Base-by-base conservation (phyloP, 2,113 vertebrate genomes). In the Ophiodon elongatus region DNA sequence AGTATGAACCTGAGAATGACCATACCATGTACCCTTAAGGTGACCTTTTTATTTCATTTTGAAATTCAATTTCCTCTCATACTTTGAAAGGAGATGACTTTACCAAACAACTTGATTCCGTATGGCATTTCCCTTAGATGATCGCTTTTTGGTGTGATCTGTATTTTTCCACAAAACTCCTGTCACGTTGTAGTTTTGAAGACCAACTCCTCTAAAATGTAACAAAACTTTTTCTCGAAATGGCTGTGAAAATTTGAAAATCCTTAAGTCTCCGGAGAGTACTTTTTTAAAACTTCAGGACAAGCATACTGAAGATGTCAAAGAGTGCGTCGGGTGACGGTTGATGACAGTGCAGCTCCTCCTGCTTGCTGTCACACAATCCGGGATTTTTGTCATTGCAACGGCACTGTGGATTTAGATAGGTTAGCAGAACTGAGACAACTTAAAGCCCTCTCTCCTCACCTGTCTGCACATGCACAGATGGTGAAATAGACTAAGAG, bases 391-490 rank as follows among this genome's bases (percentile, higher is more conserved):
- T 88, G 82, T 85, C 88, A 57, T 31, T 19, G 59, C 27, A 13
- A 23, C 13, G 1, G 57, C 62, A 10, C 63, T 27, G 57, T 27
- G 70, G 67, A 87, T 74, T 64, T 70, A 91, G 84, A 86, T 83
- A 76, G 67, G 69, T 86, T 69, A 83, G 74, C 64, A 68, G 65
- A 60, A 60, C 25, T 14, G 41, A 68, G 74, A 60, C 78, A 29
- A 77, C 60, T 59, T 70, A 54, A 47, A 83, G 66, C 33, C 69
- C 23, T 69, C 31, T 33, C 83, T 79, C 73, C 25, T 83, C 67
- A 67, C 84, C 68, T 90, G 86, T 88, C 88, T 73, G 71, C 66
- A 72, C 66, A 81, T 60, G 84, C 50, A 69, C 68, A 83, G 81
- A 78, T 45, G 84, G 73, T 35, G 27, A 63, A 75, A 25, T 76